phyloP scores from a whole-genome alignment of 2,797 vertebrate genomes.

The Neosalanx taihuensis region DNA sequence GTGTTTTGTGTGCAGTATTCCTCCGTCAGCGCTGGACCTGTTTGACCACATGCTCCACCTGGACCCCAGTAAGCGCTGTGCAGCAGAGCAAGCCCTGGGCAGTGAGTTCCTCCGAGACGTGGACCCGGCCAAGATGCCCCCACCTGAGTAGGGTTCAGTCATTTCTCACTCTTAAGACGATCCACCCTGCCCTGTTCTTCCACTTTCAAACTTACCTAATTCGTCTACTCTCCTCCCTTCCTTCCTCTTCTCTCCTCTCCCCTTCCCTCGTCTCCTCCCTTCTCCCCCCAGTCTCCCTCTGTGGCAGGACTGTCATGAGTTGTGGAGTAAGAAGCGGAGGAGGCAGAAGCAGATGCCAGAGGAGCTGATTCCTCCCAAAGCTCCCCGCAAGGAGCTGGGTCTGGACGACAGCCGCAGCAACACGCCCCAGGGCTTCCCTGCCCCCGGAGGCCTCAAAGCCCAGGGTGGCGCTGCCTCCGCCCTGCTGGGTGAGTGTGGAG shows the following conservation, averaged over 20 bases:
- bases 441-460: conserved; percentile 81
- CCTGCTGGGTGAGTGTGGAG: conserved; percentile 81
- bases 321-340: conserved; percentile 98
- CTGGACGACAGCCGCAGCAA: conserved; percentile 94
- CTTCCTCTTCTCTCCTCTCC: neutral
- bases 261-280: neutral
- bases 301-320: conserved; percentile 98
- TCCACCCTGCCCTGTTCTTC: neutral
- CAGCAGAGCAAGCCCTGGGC: conserved; percentile 90
- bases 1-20: conserved; percentile 75
- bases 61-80: conserved; percentile 95
- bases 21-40: conserved; percentile 87
- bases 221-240: no score
- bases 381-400: conserved; percentile 91
- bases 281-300: conserved; percentile 82
- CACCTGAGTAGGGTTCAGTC: conserved; percentile 87
- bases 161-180: neutral
- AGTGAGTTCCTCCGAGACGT: conserved; percentile 95
- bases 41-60: conserved; percentile 98
- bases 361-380: conserved; percentile 84
- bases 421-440: conserved; percentile 90
- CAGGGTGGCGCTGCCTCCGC: conserved; percentile 74
- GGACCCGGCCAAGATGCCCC: conserved; percentile 96
- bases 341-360: conserved; percentile 96
- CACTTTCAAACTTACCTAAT: no score